Conservation (phyloP, 2,113 vertebrate species). For the Centropus bengalensis region DNA sequence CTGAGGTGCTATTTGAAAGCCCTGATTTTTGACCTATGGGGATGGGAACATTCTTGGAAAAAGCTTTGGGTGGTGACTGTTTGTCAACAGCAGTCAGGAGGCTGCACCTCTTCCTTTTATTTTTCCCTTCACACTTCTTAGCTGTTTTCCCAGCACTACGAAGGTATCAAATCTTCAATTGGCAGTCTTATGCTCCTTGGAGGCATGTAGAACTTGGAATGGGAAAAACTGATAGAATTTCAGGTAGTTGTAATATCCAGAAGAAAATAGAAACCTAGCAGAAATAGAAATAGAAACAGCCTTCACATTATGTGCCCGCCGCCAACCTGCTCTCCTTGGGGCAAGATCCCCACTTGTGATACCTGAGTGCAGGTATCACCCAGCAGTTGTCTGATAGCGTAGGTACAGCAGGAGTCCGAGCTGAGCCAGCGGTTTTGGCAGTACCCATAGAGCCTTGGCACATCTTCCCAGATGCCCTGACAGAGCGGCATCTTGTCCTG, state of each 20-base stretch:
- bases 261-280: background rate
- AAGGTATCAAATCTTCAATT: background rate
- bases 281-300: too few species aligned
- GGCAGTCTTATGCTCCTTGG: background rate
- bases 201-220: background rate
- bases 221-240: background rate
- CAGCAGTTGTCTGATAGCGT: background rate
- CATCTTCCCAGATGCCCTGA: too few species aligned
- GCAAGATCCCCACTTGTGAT: background rate
- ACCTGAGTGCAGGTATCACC: background rate
- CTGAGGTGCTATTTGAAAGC: background rate
- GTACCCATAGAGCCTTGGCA: too few species aligned
- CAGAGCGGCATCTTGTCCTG: background rate
- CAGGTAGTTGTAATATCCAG: background rate
- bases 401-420: background rate
- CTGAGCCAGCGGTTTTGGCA: background rate
- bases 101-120: background rate
- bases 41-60: background rate
- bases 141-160: background rate
- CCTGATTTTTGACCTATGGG: background rate
- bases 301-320: fast-evolving
- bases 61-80: background rate
- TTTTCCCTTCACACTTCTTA: background rate
- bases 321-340: background rate
- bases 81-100: background rate